These are phyloP conservation scores for Tolypeutes matacus DNA, from an alignment of 2,797 vertebrate genomes.

Conservation along the genomic window DNA sequence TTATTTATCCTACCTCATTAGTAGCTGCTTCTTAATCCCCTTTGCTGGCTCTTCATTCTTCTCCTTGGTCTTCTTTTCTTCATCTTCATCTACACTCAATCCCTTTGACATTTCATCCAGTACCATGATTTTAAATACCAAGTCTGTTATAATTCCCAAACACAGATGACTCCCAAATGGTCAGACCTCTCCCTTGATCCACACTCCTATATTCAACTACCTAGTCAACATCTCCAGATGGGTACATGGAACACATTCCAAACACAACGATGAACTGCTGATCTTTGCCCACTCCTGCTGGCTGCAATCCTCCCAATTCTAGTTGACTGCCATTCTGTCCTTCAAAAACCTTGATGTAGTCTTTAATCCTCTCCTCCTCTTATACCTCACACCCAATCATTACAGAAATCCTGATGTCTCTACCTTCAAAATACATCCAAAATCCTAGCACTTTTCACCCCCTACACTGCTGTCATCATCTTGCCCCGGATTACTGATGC, in stretches of 20 bases:
- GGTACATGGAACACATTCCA: background rate
- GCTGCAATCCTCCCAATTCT: background rate
- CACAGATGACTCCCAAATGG: too few relatives aligned
- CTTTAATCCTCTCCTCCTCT: background rate
- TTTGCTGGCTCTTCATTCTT: too few relatives aligned
- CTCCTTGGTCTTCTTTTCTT: background rate
- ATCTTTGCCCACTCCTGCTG: background rate
- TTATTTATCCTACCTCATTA: background rate
- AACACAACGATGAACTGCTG: background rate
- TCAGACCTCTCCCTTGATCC: background rate
- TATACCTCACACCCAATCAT: background rate
- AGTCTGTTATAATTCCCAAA: background rate
- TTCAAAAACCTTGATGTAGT: background rate
- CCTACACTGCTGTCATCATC: background rate
- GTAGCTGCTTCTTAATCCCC: background rate
- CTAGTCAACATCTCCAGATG: background rate
- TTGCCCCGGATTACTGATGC: background rate
- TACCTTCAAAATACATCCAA: background rate
- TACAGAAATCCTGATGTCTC: background rate
- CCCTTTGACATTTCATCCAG: background rate
- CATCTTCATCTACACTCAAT: background rate
- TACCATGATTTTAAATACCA: background rate
- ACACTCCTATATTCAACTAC: background rate
- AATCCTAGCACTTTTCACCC: background rate
- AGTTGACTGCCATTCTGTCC: background rate